phyloP scores from a whole-genome alignment of 2,888 invertebrate species.

The Ophion slaviceki region DNA sequence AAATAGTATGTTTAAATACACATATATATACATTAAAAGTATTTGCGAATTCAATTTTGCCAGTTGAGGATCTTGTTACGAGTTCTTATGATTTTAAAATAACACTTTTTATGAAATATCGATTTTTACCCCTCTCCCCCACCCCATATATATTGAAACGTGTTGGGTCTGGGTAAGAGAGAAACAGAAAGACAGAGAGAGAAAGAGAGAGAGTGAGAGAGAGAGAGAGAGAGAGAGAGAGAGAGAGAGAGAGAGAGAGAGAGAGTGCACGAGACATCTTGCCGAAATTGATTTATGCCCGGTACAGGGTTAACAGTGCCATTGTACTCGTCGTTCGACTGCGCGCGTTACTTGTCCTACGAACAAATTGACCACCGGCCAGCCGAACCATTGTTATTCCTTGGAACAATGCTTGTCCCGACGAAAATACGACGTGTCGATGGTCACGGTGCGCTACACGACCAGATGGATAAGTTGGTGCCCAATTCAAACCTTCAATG shows the following conservation, averaged over 20 bases:
- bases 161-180: background rate
- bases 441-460: constrained; percentile 57
- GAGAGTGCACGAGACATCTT: constrained; percentile 63
- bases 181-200: background rate
- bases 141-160: too few species aligned
- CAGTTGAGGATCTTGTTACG: too few species aligned
- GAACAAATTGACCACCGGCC: constrained; percentile 79
- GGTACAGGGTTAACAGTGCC: constrained; percentile 70
- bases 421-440: constrained; percentile 72
- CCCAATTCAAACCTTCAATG: constrained; percentile 49
- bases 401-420: constrained; percentile 74
- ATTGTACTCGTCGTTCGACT: constrained; percentile 66
- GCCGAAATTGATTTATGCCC: constrained; percentile 77
- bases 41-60: too few species aligned
- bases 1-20: too few species aligned
- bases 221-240: background rate
- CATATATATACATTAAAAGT: too few species aligned
- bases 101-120: too few species aligned
- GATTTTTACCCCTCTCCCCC: too few species aligned
- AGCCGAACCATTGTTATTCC: constrained; percentile 72
- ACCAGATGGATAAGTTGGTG: constrained; percentile 71
- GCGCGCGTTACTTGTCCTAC: constrained; percentile 73
- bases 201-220: background rate
- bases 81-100: too few species aligned
- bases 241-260: background rate